Conservation (phyloP, 2,113 vertebrate genomes). For the Oreochromis niloticus region DNA sequence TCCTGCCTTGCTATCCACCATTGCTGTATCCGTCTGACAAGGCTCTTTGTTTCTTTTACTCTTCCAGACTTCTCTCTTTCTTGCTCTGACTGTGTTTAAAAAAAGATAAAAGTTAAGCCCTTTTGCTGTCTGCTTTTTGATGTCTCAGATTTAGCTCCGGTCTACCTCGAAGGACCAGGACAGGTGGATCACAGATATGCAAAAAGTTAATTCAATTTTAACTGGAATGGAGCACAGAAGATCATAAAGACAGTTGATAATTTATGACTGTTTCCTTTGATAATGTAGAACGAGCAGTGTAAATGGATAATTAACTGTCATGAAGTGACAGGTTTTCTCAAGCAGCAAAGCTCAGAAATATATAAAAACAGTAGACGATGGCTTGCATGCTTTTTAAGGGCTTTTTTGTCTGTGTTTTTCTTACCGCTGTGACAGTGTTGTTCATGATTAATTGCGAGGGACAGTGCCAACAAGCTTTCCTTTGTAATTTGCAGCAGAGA, state of each 20-base stretch:
- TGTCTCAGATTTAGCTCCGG: conserved; percentile 4
- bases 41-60: conserved; percentile 29
- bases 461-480: conserved; percentile 53
- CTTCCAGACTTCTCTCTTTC: not conserved
- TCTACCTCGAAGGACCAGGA: conserved; percentile 7
- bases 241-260: conserved; percentile 20
- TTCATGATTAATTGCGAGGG: conserved; percentile 45
- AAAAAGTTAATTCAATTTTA: conserved; percentile 41
- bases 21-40: conserved; percentile 49
- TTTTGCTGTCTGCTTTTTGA: conserved; percentile 21
- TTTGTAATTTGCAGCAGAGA: conserved; percentile 24
- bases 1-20: conserved; percentile 41
- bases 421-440: not conserved
- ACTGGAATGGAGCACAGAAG: not conserved
- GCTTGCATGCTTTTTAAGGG: not conserved
- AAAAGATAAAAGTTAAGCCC: conserved; percentile 17
- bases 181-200: conserved; percentile 32
- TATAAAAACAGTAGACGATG: not conserved
- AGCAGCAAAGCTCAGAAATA: not conserved
- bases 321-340: conserved; percentile 1
- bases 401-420: not conserved
- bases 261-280: conserved; percentile 18
- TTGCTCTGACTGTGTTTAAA: conserved; percentile 1
- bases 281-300: not conserved
- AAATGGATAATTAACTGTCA: conserved; percentile 36